phyloP scores from a whole-genome alignment of 1,140 invertebrate genomes.

The Rhizoglyphus robini region DNA sequence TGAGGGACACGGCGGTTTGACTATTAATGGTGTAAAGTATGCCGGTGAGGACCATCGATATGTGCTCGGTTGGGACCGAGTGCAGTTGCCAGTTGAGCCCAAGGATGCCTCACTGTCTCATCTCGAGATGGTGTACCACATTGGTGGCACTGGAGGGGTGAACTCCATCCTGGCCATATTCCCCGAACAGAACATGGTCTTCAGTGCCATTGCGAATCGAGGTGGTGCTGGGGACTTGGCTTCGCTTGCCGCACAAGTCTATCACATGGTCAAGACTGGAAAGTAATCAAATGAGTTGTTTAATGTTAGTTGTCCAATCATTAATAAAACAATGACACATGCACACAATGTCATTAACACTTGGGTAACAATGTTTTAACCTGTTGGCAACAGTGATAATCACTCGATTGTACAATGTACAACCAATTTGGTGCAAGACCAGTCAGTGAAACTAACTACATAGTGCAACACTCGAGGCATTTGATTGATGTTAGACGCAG shows the following conservation, averaged over 20 bases:
- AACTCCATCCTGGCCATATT: constrained; percentile 9
- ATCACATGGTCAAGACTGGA: no score
- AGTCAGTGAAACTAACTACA: no score
- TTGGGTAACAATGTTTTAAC: no score
- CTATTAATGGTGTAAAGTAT: not conserved
- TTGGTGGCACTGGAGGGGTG: not conserved
- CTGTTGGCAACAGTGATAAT: no score
- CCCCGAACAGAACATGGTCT: not conserved
- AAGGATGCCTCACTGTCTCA: not conserved
- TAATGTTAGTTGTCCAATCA: no score
- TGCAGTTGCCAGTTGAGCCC: not conserved
- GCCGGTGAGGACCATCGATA: not conserved
- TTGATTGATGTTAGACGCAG: no score
- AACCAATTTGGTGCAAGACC: no score
- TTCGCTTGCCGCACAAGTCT: not conserved
- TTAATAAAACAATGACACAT: no score
- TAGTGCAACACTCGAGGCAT: no score
- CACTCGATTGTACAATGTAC: no score
- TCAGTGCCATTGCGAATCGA: not conserved
- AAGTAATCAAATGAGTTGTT: no score
- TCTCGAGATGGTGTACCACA: not conserved
- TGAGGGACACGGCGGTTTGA: not conserved
- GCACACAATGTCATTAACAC: no score
- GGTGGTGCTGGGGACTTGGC: not conserved
- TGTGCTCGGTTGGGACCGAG: constrained; percentile 9